Percentiles rank a stretch among this genome's conserved stretches.
These are phyloP conservation scores for Hippocampus kuda DNA, from an alignment of 2,797 vertebrate species.

Conservation along the genomic window DNA sequence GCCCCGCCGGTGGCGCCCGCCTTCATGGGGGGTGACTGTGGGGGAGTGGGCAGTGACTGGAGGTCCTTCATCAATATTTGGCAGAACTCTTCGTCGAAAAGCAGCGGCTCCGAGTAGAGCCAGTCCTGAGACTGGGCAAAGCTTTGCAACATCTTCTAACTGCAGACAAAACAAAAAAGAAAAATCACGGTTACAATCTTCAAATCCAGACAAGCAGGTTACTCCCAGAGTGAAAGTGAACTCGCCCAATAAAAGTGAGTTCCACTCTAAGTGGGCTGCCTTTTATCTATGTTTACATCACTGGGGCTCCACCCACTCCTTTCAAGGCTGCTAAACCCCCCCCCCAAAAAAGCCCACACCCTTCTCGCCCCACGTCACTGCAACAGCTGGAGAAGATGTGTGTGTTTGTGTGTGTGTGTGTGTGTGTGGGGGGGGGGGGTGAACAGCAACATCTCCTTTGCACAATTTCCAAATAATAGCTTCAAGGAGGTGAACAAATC, in stretches of 20 bases:
- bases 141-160: conserved; percentile 63
- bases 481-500: background rate
- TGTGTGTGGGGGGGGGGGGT: conserved; percentile 15
- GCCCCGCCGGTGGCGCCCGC: conserved; percentile 11
- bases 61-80: conserved; percentile 67
- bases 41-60: conserved; percentile 64
- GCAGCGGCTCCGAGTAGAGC: conserved; percentile 63
- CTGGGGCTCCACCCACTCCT: conserved; percentile 13
- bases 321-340: background rate
- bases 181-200: conserved; percentile 12
- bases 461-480: conserved; percentile 8
- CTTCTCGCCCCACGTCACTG: conserved; percentile 47
- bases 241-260: conserved; percentile 20
- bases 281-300: conserved; percentile 66
- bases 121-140: conserved; percentile 65
- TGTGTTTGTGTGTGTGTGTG: too few species aligned
- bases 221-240: conserved; percentile 32
- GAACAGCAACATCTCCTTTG: conserved; percentile 16
- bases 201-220: conserved; percentile 6
- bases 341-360: conserved; percentile 17
- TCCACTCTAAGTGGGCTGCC: conserved; percentile 6
- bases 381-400: conserved; percentile 42
- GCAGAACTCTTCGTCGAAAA: conserved; percentile 71
- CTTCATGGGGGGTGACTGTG: conserved; percentile 66
- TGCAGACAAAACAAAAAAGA: conserved; percentile 6